These are phyloP conservation scores for Nothobranchius kuhntae DNA, from an alignment of 2,113 vertebrate genomes.

Conservation along the genomic window DNA sequence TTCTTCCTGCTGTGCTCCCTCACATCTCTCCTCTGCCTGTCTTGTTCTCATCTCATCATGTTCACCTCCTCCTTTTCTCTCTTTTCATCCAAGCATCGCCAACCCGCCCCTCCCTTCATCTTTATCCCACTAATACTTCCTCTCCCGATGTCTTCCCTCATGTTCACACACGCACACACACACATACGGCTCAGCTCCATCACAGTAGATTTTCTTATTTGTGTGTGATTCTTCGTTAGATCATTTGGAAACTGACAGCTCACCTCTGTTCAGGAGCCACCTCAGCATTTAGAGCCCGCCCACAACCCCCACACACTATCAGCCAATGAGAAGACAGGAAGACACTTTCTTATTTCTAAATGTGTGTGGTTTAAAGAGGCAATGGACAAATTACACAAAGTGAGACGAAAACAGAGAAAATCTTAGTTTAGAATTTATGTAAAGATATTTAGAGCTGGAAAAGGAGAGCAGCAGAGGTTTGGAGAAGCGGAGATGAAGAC, in stretches of 20 bases:
- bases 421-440: not conserved
- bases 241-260: slow-evolving; percentile 44
- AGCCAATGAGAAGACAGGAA: slow-evolving; percentile 66
- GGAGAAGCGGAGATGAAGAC: too few species aligned
- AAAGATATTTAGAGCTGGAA: not conserved
- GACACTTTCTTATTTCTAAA: slow-evolving; percentile 68
- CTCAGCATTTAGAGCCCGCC: slow-evolving; percentile 58
- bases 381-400: slow-evolving; percentile 43
- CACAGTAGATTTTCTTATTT: slow-evolving; percentile 26
- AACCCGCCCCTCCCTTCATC: slow-evolving; percentile 20
- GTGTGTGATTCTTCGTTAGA: slow-evolving; percentile 20
- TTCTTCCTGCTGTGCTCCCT: not conserved
- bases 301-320: slow-evolving; percentile 33
- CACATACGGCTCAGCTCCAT: slow-evolving; percentile 46
- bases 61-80: slow-evolving; percentile 6
- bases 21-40: slow-evolving; percentile 16
- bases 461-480: too few species aligned
- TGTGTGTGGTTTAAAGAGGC: slow-evolving; percentile 72
- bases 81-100: slow-evolving; percentile 16
- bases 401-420: slow-evolving; percentile 17
- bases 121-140: slow-evolving; percentile 28
- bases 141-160: slow-evolving; percentile 27
- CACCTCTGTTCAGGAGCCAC: slow-evolving; percentile 39
- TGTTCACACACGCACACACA: slow-evolving; percentile 41
- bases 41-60: not conserved